Evolutionary conservation across 2,888 invertebrate species (phyloP).

Genomic region (Aphrophora alni): DNA sequence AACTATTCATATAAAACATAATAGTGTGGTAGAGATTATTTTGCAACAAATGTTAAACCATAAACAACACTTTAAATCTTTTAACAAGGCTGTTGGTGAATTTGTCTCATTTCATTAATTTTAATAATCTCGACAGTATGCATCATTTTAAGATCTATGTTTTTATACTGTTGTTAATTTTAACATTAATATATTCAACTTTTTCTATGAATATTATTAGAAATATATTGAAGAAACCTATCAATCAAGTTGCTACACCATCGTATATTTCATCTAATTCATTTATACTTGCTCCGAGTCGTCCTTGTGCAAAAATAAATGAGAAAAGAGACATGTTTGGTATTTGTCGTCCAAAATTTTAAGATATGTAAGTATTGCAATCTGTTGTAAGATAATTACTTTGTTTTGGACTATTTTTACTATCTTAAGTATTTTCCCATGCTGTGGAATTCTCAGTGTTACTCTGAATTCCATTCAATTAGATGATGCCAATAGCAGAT

Average conservation of each 20-base stretch:
- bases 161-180: neutral
- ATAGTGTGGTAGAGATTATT: too few species aligned
- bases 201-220: neutral
- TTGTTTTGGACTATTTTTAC: too few species aligned
- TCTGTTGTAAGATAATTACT: too few species aligned
- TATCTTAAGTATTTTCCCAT: too few species aligned
- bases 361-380: neutral
- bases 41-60: too few species aligned
- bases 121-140: neutral
- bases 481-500: too few species aligned
- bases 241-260: neutral
- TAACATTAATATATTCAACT: neutral
- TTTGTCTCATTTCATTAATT: neutral
- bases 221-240: neutral
- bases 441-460: too few species aligned
- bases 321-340: neutral
- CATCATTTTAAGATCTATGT: neutral
- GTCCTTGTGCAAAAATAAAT: neutral
- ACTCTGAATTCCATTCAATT: too few species aligned
- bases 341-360: neutral
- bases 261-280: neutral
- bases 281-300: neutral
- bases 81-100: neutral
- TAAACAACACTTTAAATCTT: too few species aligned
- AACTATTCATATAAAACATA: too few species aligned